Evolutionary conservation across 2,797 vertebrate genomes (phyloP).

Genomic region (Calcarius lapponicus): DNA sequence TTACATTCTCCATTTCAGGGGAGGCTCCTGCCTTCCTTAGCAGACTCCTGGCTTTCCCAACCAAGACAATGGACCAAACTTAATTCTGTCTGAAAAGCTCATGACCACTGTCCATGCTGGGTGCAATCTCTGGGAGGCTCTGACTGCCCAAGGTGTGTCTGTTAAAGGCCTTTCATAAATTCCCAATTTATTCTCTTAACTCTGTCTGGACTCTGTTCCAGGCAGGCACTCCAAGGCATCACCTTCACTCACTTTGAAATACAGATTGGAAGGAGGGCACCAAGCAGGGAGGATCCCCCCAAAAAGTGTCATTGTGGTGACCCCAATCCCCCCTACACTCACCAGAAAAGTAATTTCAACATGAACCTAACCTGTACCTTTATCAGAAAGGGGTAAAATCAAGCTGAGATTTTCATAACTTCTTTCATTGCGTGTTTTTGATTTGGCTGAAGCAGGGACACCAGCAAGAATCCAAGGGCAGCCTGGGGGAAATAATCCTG

Average conservation of each 20-base stretch:
- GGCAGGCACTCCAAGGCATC: not conserved
- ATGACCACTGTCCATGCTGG: fast-evolving
- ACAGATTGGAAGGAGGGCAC: not conserved
- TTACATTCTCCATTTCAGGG: too few species aligned
- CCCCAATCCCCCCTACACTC: not conserved
- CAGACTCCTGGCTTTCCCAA: too few species aligned
- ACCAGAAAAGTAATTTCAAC: not conserved
- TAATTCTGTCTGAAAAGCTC: fast-evolving
- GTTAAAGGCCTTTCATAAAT: not conserved
- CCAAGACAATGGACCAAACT: not conserved
- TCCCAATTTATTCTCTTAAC: not conserved
- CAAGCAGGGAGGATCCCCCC: not conserved
- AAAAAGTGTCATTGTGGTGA: not conserved
- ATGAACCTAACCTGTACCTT: not conserved
- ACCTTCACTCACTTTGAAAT: not conserved
- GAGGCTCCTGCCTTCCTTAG: too few species aligned
- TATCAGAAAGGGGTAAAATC: not conserved
- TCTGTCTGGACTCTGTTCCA: fast-evolving
- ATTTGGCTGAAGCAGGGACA: not conserved
- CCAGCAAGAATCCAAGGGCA: not conserved
- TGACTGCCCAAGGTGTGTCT: not conserved
- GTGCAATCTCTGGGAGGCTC: not conserved
- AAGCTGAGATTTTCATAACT: not conserved
- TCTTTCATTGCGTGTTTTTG: not conserved
- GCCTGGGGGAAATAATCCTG: not conserved